Percentiles rank a stretch among this genome's conserved stretches.
Evolutionary conservation across 2,797 vertebrate genomes (phyloP).

Genomic region (Pseudochirops corinnae): DNA sequence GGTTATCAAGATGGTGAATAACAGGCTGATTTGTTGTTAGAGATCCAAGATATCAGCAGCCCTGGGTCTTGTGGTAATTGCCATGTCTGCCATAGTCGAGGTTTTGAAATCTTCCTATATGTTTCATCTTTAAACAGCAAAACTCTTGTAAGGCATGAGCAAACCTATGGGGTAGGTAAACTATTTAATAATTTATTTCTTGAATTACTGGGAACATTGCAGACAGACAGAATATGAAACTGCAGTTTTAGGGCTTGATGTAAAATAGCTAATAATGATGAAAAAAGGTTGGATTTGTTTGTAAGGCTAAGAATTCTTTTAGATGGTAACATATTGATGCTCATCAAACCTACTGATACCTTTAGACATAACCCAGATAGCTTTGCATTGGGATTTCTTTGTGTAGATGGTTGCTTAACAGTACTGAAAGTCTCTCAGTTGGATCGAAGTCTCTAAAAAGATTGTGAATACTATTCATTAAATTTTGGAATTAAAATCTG

Average conservation of each 20-base stretch:
- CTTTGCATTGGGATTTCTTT: neutral
- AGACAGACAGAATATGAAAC: neutral
- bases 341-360: neutral
- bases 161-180: neutral
- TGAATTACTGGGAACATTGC: neutral
- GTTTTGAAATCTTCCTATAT: neutral
- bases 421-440: neutral
- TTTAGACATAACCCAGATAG: neutral
- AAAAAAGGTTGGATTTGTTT: neutral
- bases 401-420: neutral
- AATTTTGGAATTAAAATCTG: neutral
- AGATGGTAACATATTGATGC: neutral
- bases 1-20: conserved; percentile 35
- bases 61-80: neutral
- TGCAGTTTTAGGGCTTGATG: neutral
- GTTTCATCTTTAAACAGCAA: neutral
- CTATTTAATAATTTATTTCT: neutral
- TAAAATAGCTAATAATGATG: neutral
- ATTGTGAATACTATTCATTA: neutral
- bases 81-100: neutral
- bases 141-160: neutral
- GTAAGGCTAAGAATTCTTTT: neutral
- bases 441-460: neutral
- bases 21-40: neutral
- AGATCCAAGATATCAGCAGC: neutral